A percentile compares a stretch with the other conserved stretches of the same genome.
Conservation (phyloP, 2,888 invertebrate genomes). For the Drosophila mulleri region DNA sequence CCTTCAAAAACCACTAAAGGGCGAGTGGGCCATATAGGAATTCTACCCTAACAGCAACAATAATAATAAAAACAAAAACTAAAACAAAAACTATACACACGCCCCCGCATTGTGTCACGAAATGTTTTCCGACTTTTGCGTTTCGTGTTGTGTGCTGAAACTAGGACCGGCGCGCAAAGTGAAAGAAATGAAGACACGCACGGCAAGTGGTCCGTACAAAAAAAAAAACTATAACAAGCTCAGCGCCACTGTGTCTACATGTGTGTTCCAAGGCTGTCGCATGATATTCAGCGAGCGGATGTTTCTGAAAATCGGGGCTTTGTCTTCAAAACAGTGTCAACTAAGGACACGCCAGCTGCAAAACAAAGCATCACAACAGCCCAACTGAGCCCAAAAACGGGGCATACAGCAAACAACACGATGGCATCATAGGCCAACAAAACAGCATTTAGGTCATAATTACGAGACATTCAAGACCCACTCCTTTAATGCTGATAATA, state of each 20-base stretch:
- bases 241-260: conserved; percentile 31
- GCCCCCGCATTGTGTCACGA: conserved; percentile 73
- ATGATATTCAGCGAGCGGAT: conserved; percentile 37
- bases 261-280: conserved; percentile 48
- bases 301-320: conserved; percentile 61
- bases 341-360: conserved; percentile 46
- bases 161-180: conserved; percentile 19
- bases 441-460: conserved; percentile 28
- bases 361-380: conserved; percentile 18
- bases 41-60: conserved; percentile 27
- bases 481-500: conserved; percentile 13
- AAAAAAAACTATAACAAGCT: conserved; percentile 55
- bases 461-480: conserved; percentile 30
- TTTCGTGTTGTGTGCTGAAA: conserved; percentile 38
- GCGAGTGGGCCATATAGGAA: conserved; percentile 44
- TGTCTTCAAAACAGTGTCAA: conserved; percentile 59
- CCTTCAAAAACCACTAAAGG: conserved; percentile 73
- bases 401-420: conserved; percentile 22
- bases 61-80: conserved; percentile 18
- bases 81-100: conserved; percentile 26
- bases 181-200: conserved; percentile 63
- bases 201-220: conserved; percentile 53
- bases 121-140: conserved; percentile 61
- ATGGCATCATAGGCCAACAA: conserved; percentile 35
- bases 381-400: conserved; percentile 14